These are phyloP conservation scores for Neogobius melanostomus DNA, from an alignment of 2,113 vertebrate genomes.

Conservation along the genomic window DNA sequence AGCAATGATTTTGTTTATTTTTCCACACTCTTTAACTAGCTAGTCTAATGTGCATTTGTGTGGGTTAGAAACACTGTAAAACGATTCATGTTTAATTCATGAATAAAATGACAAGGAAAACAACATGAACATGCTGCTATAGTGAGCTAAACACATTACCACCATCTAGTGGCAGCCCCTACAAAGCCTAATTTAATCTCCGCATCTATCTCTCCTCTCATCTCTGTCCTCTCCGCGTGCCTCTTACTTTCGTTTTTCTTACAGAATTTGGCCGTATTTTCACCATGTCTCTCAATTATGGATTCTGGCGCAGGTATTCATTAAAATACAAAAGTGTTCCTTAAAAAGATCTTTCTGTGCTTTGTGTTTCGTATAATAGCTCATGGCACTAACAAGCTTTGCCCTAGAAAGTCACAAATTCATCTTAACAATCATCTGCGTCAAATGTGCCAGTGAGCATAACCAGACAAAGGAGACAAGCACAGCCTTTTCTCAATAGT, in stretches of 20 bases:
- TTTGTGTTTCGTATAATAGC: constrained; percentile 37
- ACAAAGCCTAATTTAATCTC: constrained; percentile 19
- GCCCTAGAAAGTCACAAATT: constrained; percentile 32
- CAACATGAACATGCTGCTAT: background rate
- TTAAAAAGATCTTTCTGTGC: constrained; percentile 31
- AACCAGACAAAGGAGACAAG: constrained; percentile 16
- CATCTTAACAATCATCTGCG: constrained; percentile 25
- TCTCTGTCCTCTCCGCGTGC: constrained; percentile 8
- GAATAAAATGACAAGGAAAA: background rate
- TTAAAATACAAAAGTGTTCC: constrained; percentile 47
- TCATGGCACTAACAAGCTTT: constrained; percentile 39
- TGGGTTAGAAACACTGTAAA: background rate
- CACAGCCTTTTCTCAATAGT: constrained; percentile 9
- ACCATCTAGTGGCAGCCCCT: constrained; percentile 64
- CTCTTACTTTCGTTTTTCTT: background rate
- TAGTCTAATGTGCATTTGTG: background rate
- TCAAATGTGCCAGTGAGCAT: constrained; percentile 25
- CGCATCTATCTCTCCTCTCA: constrained; percentile 11
- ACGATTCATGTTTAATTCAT: background rate
- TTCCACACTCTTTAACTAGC: background rate
- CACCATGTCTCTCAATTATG: constrained; percentile 34
- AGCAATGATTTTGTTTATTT: background rate
- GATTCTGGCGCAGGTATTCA: constrained; percentile 39
- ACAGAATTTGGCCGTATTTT: constrained; percentile 5
- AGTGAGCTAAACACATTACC: constrained; percentile 57